Base-by-base conservation (phyloP, 2,113 vertebrate species). In the Ia io region DNA sequence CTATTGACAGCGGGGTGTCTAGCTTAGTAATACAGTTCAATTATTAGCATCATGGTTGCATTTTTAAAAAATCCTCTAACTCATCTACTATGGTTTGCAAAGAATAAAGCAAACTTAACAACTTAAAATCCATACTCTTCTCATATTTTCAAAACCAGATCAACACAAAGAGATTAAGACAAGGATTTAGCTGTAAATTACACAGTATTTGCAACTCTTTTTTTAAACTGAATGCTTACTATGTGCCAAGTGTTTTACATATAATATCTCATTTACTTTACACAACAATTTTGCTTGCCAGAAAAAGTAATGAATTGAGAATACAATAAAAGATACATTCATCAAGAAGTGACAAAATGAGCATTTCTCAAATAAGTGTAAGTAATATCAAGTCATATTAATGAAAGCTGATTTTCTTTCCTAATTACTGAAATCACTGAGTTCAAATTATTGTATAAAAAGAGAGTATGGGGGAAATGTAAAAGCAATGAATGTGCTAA, bases 371-470 rank as follows among this genome's bases (percentile, higher is more conserved):
- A 51, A 3, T 73, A n/a, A 95, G 28, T 44, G 44, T 4, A 93
- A 18, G 56, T 8, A 74, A 79, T 91, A 93, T 87, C 47, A 82
- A 96, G 83, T 25, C 56, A 92, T 90, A 51, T 30, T 8, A 6
- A 5, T 96, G 56, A 95, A 95, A 94, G 17, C 30, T 93, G 10
- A 92, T 65, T 91, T 76, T 82, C 42, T 95, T 87, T 65, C 30
- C 73, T 94, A 92, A 83, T 87, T 96, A 91, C 11, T 94, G 51
- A 96, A 91, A 88, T 88, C 42, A 92, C 22, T 17, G 40, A 89
- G 51, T 87, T 25, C 56, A 88, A 83, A 87, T 91, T 84, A 83
- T 42, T 51, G 37, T 61, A 61, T 88, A 84, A 93, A 93, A 94
- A n/a, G 8, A 87, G 12, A 80, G 18, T 84, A 28, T 67, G 4